Conservation (phyloP, 2,888 invertebrate genomes). For the Iselma pallidipennis region DNA sequence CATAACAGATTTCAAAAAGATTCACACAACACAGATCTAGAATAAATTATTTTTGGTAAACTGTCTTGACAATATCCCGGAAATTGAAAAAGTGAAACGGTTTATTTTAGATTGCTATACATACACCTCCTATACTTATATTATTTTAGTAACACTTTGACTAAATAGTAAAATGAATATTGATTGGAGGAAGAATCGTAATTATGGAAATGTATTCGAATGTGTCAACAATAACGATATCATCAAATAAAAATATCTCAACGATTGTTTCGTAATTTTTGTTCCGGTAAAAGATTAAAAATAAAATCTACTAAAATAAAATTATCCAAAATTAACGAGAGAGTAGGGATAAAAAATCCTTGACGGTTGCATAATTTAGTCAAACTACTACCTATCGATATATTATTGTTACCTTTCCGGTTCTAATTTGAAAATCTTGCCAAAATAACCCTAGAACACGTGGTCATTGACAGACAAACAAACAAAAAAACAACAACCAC, state of each 20-base stretch:
- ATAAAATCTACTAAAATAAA: neutral
- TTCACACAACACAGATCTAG: neutral
- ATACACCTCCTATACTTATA: neutral
- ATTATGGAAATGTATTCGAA: neutral
- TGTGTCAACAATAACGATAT: neutral
- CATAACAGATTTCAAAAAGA: too few relatives aligned
- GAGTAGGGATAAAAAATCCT: too few relatives aligned
- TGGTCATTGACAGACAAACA: neutral
- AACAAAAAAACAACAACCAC: neutral
- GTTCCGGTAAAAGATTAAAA: neutral
- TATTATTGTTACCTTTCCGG: neutral
- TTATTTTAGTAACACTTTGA: too few relatives aligned
- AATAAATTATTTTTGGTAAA: neutral
- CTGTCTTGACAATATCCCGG: neutral
- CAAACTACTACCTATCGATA: neutral
- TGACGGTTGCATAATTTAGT: neutral
- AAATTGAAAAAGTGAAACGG: neutral
- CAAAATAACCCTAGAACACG: neutral
- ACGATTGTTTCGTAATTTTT: neutral
- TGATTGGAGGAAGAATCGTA: too few relatives aligned
- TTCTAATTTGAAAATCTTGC: neutral
- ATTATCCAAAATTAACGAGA: neutral
- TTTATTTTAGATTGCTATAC: neutral
- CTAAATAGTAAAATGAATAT: too few relatives aligned
- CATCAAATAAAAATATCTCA: neutral